phyloP scores from a whole-genome alignment of 2,113 vertebrate species.

The Crotalus helleri region DNA sequence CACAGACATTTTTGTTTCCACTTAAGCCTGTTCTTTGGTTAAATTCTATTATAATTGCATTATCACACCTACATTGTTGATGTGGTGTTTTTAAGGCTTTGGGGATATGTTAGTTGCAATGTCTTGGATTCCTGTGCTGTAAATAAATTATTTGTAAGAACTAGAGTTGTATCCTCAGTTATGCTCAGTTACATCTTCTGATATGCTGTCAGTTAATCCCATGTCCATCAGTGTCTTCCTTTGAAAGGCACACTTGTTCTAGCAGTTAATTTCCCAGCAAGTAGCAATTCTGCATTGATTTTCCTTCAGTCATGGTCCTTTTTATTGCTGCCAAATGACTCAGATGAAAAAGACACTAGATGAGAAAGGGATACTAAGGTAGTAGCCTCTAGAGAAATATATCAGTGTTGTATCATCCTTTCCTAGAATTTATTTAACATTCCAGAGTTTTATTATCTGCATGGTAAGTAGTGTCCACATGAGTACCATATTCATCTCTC shows the following conservation, averaged over 20 bases:
- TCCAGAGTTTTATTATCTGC: neutral
- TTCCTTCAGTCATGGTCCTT: conserved; percentile 54
- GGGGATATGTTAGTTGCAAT: neutral
- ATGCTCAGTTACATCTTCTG: conserved; percentile 12
- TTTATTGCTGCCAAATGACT: conserved; percentile 54
- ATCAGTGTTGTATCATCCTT: conserved; percentile 51
- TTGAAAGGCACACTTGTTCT: conserved; percentile 18
- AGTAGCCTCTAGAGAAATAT: conserved; percentile 57
- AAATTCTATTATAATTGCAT: neutral
- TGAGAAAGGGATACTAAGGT: conserved; percentile 51
- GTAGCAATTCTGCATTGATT: conserved; percentile 53
- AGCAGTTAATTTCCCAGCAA: conserved; percentile 53
- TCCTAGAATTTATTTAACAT: conserved; percentile 38
- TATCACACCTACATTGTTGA: neutral
- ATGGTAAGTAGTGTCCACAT: neutral
- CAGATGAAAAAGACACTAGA: conserved; percentile 50
- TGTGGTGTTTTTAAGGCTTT: neutral
- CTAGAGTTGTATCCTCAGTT: neutral
- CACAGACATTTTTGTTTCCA: neutral
- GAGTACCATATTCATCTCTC: neutral
- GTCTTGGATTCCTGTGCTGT: neutral
- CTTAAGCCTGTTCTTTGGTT: neutral
- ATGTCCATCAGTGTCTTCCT: conserved; percentile 35
- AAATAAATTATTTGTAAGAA: conserved; percentile 6
- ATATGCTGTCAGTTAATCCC: conserved; percentile 24